Evolutionary conservation across 2,888 invertebrate genomes (phyloP).

Genomic region (Aleiodes leptofemur): DNA sequence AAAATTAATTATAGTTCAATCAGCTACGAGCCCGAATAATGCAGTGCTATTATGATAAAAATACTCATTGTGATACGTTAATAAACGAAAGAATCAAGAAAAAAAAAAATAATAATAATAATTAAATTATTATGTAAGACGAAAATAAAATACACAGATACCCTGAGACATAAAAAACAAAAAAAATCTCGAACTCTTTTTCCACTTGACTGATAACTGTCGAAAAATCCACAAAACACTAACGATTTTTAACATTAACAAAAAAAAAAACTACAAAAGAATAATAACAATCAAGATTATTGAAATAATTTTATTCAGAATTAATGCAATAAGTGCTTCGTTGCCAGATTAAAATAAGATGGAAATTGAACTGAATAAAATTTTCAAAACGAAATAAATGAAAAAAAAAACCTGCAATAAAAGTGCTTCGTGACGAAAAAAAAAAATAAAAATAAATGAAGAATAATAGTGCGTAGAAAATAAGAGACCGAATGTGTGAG

Average conservation of each 20-base stretch:
- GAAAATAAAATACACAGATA: too few species aligned
- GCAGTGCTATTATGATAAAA: slow-evolving; percentile 39
- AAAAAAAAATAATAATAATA: neutral
- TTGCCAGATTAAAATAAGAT: slow-evolving; percentile 54
- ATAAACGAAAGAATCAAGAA: slow-evolving; percentile 36
- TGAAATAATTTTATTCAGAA: slow-evolving; percentile 49
- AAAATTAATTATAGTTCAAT: slow-evolving; percentile 22
- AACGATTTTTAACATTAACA: slow-evolving; percentile 36
- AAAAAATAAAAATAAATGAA: neutral
- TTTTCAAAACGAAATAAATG: slow-evolving; percentile 27
- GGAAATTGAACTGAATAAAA: slow-evolving; percentile 60
- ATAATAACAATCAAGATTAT: slow-evolving; percentile 20
- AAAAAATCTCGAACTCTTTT: neutral
- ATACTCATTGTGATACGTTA: slow-evolving; percentile 51
- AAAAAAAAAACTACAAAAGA: slow-evolving; percentile 40
- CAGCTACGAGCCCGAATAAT: slow-evolving; percentile 34
- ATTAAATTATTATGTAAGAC: neutral
- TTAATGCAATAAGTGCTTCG: slow-evolving; percentile 68
- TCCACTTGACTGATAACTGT: too few species aligned
- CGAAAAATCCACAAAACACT: neutral
- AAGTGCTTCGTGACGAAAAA: slow-evolving; percentile 45
- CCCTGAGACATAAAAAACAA: neutral
- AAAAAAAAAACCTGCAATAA: slow-evolving; percentile 63
- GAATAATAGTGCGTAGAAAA: slow-evolving; percentile 21
- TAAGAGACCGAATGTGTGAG: slow-evolving; percentile 4